A percentile compares a stretch with the other conserved stretches of the same genome.
phyloP scores from a whole-genome alignment of 1,140 invertebrate genomes.

The Aphis craccivora region DNA sequence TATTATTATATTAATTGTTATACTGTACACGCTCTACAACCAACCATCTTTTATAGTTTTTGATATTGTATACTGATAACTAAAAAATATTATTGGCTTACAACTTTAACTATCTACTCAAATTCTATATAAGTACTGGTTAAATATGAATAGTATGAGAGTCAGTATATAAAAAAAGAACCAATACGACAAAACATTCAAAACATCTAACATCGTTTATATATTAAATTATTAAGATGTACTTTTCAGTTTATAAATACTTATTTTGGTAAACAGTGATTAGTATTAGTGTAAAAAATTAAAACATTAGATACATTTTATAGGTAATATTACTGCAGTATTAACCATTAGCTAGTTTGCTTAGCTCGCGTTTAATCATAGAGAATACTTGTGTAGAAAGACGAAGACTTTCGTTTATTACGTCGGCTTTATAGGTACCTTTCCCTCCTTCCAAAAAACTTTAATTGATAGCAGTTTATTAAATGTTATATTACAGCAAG shows the following conservation, averaged over 20 bases:
- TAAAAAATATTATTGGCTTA: neutral
- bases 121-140: neutral
- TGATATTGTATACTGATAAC: neutral
- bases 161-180: neutral
- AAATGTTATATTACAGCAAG: neutral
- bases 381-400: neutral
- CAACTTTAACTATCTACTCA: neutral
- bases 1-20: neutral
- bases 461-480: neutral
- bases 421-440: neutral
- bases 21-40: neutral
- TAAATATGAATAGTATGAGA: neutral
- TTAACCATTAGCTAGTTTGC: neutral
- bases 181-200: neutral
- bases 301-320: neutral
- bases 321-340: neutral
- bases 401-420: conserved; percentile 42
- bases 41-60: neutral
- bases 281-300: neutral
- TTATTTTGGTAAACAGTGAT: neutral
- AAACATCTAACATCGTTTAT: neutral
- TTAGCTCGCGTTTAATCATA: neutral
- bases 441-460: conserved; percentile 9
- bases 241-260: neutral
- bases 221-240: neutral